Evolutionary conservation across 1,140 invertebrate genomes (phyloP).

Genomic region (Drosophila fuyamai): DNA sequence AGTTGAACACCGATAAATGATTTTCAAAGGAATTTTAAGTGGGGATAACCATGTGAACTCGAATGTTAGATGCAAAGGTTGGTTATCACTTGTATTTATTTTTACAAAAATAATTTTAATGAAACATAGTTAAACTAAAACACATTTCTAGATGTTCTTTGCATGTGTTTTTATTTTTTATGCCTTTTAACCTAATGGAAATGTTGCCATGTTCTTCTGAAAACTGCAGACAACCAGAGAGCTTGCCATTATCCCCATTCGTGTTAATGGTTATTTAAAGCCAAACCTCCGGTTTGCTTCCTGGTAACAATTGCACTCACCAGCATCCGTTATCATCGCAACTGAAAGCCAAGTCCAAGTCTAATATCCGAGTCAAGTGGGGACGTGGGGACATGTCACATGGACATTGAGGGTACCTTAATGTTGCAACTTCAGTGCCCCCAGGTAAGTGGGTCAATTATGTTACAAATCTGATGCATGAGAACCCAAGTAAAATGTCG

Average conservation of each 20-base stretch:
- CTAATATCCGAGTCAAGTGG: conserved; percentile 25
- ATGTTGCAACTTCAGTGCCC: conserved; percentile 9
- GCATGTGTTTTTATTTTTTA: too few species aligned
- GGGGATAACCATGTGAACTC: background rate
- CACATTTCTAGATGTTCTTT: too few species aligned
- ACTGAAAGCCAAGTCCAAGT: conserved; percentile 4
- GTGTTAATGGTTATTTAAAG: conserved; percentile 11
- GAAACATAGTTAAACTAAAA: too few species aligned
- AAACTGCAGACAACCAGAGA: conserved; percentile 1
- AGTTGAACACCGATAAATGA: conserved; percentile 19
- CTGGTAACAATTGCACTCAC: conserved; percentile 8
- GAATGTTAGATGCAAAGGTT: too few species aligned
- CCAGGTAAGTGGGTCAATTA: conserved; percentile 48
- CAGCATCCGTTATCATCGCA: background rate
- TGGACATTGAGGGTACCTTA: conserved; percentile 10
- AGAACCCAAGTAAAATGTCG: conserved; percentile 9
- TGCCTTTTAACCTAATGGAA: too few species aligned
- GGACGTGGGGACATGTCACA: conserved; percentile 11
- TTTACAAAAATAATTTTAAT: too few species aligned
- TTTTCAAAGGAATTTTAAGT: conserved; percentile 8
- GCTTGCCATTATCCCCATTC: conserved; percentile 19
- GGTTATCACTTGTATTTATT: too few species aligned
- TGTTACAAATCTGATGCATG: conserved; percentile 2
- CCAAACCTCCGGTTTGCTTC: background rate
- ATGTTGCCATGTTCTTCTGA: background rate